Evolutionary conservation across 2,888 invertebrate species (phyloP).

Genomic region (Dryomyza anilis): DNA sequence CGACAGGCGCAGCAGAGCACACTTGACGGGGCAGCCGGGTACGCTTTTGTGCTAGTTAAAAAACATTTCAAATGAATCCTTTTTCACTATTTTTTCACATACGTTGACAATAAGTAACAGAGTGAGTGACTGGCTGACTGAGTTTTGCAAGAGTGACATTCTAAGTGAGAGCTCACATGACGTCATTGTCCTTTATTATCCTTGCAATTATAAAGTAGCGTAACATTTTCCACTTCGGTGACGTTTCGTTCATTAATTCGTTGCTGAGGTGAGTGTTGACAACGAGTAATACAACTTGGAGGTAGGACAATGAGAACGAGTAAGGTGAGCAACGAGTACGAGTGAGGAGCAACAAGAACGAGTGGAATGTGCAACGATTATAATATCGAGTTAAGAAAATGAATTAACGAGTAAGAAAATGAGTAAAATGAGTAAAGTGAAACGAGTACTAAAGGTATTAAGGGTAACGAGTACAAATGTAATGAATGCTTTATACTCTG

Average conservation of each 20-base stretch:
- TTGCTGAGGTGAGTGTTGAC: neutral
- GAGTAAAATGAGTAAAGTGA: no score
- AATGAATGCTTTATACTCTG: no score
- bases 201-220: conserved; percentile 56
- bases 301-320: neutral
- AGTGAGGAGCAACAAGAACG: no score
- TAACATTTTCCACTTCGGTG: conserved; percentile 53
- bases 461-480: no score
- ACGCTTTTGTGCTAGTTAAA: neutral
- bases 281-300: neutral
- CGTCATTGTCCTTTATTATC: conserved; percentile 51
- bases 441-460: no score
- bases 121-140: neutral
- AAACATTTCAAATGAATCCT: conserved; percentile 17
- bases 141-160: neutral
- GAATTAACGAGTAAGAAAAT: no score
- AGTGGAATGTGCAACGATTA: no score
- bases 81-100: conserved; percentile 16
- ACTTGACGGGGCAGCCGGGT: conserved; percentile 45
- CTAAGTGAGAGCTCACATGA: conserved; percentile 34
- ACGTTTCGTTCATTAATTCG: no score
- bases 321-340: neutral
- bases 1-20: conserved; percentile 16
- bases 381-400: no score
- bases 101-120: conserved; percentile 2